Percentiles rank a stretch among this genome's conserved stretches.
Evolutionary conservation across 92 coral and sea anemone genomes (phyloP).

Genomic region (Epizoanthus scotinus): DNA sequence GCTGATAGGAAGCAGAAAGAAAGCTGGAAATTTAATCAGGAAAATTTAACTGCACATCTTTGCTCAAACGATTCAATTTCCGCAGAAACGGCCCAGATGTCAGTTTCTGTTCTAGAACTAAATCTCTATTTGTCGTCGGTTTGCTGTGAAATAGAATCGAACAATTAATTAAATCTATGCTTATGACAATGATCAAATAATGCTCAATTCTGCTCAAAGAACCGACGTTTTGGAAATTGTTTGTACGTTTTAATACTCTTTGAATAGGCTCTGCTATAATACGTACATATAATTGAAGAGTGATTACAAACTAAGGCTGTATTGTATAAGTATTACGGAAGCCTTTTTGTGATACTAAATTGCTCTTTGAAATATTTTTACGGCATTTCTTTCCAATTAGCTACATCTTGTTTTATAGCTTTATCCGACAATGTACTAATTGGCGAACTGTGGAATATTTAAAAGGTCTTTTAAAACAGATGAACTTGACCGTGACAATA

Average conservation of each 20-base stretch:
- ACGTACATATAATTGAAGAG: too few relatives aligned
- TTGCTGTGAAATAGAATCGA: background rate
- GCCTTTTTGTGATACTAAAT: too few relatives aligned
- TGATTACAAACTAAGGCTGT: too few relatives aligned
- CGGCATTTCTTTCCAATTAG: too few relatives aligned
- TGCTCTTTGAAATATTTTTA: too few relatives aligned
- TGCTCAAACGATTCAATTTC: background rate
- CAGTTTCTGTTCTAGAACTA: background rate
- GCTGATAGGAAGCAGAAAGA: background rate
- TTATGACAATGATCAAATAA: background rate
- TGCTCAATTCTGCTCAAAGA: background rate
- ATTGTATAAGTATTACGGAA: too few relatives aligned
- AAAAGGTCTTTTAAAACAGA: too few relatives aligned
- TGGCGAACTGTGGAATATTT: too few relatives aligned
- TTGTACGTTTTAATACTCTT: background rate
- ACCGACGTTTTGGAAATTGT: background rate
- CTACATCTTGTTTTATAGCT: too few relatives aligned
- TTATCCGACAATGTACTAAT: too few relatives aligned
- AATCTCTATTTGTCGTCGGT: background rate
- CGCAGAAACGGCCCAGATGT: background rate
- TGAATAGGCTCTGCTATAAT: background rate
- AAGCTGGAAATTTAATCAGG: background rate
- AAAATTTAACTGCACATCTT: conserved; percentile 1
- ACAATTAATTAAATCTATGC: background rate
- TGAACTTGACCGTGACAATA: too few relatives aligned